Base-by-base conservation (phyloP, 2,797 vertebrate genomes). In the Sebastiscus tertius region DNA sequence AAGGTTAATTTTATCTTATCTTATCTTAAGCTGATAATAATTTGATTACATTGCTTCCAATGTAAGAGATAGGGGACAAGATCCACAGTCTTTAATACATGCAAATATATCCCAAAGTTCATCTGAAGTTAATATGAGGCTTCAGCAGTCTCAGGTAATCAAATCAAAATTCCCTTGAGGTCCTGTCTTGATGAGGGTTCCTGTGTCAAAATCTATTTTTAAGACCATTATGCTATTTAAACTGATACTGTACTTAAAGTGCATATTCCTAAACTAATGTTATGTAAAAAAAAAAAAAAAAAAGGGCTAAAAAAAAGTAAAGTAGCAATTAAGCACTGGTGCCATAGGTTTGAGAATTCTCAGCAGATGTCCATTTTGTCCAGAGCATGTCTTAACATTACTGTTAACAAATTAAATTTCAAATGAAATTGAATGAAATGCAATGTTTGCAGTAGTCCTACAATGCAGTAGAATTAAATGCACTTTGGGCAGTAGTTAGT, bases 401-500 rank as follows among this genome's bases (percentile, higher is more conserved):
- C 42, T 46, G 42, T 16, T 46, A 46, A 46, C 0, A 46, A 46
- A 46, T 7, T 1, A 0, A 18, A 46, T 18, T 46, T 46, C 0
- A 46, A 46, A 46, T 46, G 16, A 46, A 18, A 46, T 46, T 0
- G 18, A 46, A 46, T 46, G 16, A 46, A 18, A 46, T 46, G 42
- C 0, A 0, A 46, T 18, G 42, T 46, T 46, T 46, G 42, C 42
- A 46, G 42, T 46, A 46, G 1, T 46, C 16, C 0, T 46, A 3
- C 42, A 46, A 18, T 18, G 0, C 3, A 46, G 42, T 46, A 0
- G 18, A 46, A 46, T 46, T 46, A 46, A 46, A 46, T 46, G 0
- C 18, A 46, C 16, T 46, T 46, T 46, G 42, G 6, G 42, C 16
- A 1, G 16, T 46, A 46, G 42, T 46, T 27, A 27, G 14, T 46